Evolutionary conservation across 2,888 invertebrate genomes (phyloP).

Genomic region (Petrolisthes cinctipes): DNA sequence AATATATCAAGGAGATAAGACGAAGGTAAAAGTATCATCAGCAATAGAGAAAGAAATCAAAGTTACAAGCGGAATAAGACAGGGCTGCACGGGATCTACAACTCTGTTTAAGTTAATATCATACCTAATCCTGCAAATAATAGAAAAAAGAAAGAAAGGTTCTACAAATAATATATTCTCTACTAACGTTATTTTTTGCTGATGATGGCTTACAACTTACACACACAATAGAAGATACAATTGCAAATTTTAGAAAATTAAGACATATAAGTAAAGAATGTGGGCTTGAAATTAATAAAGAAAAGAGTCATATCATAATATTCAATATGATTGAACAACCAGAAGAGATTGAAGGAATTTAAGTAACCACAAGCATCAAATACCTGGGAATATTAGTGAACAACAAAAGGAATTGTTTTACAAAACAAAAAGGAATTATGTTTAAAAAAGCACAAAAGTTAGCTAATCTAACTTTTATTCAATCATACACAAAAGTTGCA

Average conservation of each 20-base stretch:
- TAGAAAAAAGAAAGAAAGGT: not conserved
- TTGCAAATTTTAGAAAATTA: not conserved
- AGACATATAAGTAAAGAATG: not conserved
- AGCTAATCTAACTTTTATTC: constrained; percentile 2
- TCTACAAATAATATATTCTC: not conserved
- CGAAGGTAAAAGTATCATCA: not conserved
- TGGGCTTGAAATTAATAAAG: not conserved
- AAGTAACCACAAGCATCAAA: too few species aligned
- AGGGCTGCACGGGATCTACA: not conserved
- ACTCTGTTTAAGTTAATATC: not conserved
- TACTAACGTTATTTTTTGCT: not conserved
- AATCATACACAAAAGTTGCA: constrained; percentile 1
- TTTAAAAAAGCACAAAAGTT: not conserved
- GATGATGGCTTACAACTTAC: not conserved
- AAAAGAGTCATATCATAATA: not conserved
- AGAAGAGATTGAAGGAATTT: not conserved
- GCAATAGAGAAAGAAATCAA: not conserved
- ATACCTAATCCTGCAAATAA: not conserved
- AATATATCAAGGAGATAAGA: not conserved
- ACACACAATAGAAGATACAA: not conserved
- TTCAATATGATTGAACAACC: not conserved
- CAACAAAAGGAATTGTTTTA: not conserved
- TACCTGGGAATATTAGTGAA: not conserved
- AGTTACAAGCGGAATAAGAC: not conserved
- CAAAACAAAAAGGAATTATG: not conserved